Conservation (phyloP, 2,888 invertebrate genomes). For the Drosophila putrida region DNA sequence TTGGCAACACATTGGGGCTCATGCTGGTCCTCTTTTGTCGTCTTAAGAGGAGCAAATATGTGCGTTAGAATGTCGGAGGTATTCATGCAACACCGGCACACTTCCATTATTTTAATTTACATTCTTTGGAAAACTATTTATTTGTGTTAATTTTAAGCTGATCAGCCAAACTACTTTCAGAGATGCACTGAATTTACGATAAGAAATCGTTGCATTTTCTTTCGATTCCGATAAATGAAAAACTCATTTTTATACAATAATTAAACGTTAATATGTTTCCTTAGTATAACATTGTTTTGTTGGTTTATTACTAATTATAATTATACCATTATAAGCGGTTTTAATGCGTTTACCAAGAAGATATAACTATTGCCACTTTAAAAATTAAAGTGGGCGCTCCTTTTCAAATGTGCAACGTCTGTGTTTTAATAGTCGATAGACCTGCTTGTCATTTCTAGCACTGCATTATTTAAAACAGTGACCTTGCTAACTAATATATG, state of each 20-base stretch:
- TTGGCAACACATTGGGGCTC: constrained; percentile 15
- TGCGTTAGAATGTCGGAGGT: neutral
- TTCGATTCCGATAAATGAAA: neutral
- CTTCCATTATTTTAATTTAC: constrained; percentile 5
- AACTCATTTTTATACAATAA: no score
- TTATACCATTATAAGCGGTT: neutral
- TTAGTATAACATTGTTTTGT: neutral
- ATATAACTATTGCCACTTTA: no score
- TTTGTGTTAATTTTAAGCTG: neutral
- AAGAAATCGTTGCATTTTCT: neutral
- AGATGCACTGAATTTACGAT: neutral
- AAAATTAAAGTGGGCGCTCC: neutral
- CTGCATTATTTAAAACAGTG: neutral
- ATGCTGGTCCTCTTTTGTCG: no score
- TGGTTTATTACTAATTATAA: neutral
- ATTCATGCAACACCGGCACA: constrained; percentile 32
- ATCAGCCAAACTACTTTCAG: neutral
- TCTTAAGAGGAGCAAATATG: constrained; percentile 16
- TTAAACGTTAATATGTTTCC: neutral
- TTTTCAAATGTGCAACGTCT: neutral
- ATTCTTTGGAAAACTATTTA: neutral
- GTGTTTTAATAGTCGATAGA: neutral
- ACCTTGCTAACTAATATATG: no score
- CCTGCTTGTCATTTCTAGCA: neutral
- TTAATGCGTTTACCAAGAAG: neutral